Evolutionary conservation across 2,113 vertebrate species (phyloP), one percentile per base, ranked within the genome.

Genomic region (Pteropus alecto): DNA sequence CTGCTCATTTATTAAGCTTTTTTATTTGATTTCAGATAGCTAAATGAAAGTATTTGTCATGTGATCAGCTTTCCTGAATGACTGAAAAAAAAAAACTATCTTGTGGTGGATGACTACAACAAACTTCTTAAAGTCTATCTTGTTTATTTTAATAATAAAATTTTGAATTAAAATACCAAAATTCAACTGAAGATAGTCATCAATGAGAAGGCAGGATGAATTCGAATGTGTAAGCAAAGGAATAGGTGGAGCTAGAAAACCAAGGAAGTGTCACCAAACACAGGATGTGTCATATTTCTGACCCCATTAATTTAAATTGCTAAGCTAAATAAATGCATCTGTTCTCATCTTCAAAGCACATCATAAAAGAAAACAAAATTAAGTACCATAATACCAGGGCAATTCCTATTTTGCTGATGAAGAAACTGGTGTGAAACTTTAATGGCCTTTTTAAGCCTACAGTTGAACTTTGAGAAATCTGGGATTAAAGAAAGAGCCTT

Each of bases 301-400:
- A 86, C 61, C 48, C 76, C 67, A 88, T 89, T 93, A 93, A 96
- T 97, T 93, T 93, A 77, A 56, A 58, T 33, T 79, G 70, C 58
- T 83, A 93, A 96, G 43, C 70, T 87, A 96, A 93, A 77, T 83
- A 81, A 94, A 94, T 38, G 51, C 70, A 96, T 33, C n/a, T 63
- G 63, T 65, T 87, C 61, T 89, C 92, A 97, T 95, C 84, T 94
- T 93, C 95, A 96, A 97, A 95, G 74, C 28, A 43, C 33, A 90
- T 96, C 79, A 73, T 56, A 74, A 82, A 95, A 95, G 70, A 90
- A 96, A 97, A 93, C 70, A 92, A 70, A 93, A 91, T 86, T 92
- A 95, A 94, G 19, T 82, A 28, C 28, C 21, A 28, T 94, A 93
- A 89, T 76, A 41, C 78, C 67, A 91, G 77, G 76, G 70, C 83